These are phyloP conservation scores for Cromileptes altivelis DNA, from an alignment of 2,113 vertebrate species.

Conservation along the genomic window DNA sequence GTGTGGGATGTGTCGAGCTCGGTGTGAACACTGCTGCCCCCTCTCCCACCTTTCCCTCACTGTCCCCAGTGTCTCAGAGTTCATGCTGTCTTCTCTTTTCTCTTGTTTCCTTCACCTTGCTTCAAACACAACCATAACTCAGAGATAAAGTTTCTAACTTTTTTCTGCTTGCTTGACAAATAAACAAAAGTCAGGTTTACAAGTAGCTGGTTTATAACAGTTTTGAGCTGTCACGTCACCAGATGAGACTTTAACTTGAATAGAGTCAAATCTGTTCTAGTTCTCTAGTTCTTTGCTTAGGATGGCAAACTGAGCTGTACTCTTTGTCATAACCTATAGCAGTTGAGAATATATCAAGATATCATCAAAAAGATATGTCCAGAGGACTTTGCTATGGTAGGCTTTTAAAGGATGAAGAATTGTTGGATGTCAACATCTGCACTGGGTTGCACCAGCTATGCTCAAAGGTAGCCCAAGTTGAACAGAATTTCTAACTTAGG, in stretches of 20 bases:
- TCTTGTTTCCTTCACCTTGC: conserved; percentile 89
- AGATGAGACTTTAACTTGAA: neutral
- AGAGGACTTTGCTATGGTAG: neutral
- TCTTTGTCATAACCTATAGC: neutral
- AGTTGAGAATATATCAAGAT: neutral
- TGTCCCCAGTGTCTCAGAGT: conserved; percentile 75
- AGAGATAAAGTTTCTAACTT: neutral
- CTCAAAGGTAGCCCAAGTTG: too few relatives aligned
- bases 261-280: neutral
- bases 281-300: neutral
- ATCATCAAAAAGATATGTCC: neutral
- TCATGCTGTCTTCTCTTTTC: conserved; percentile 74
- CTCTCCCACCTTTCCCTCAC: conserved; percentile 58
- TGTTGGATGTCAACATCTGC: neutral
- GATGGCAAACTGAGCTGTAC: neutral
- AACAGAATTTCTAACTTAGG: too few relatives aligned
- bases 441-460: too few relatives aligned
- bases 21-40: conserved; percentile 72
- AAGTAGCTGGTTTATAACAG: neutral
- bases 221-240: conserved; percentile 3
- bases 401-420: conserved; percentile 2
- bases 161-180: neutral
- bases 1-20: conserved; percentile 57
- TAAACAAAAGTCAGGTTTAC: neutral
- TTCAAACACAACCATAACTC: conserved; percentile 86